Percentiles rank a stretch among this genome's conserved stretches.
Evolutionary conservation across 1,140 invertebrate genomes (phyloP).

Genomic region (Dryas iulia): DNA sequence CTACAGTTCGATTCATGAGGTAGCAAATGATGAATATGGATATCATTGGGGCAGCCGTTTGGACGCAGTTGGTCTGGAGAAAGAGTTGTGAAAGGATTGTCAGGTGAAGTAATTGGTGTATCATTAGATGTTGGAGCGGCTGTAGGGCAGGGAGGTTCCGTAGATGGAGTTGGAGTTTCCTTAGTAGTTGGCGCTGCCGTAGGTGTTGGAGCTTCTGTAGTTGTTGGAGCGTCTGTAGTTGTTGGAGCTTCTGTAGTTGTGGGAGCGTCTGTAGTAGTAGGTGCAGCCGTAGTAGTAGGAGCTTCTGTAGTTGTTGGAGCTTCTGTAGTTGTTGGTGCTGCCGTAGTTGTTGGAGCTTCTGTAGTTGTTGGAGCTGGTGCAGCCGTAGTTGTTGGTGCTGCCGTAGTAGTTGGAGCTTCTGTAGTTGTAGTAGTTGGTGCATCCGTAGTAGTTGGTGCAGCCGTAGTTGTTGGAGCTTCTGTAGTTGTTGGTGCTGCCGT

Average conservation of each 20-base stretch:
- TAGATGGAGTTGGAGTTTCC: neutral
- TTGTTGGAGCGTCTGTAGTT: neutral
- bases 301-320: neutral
- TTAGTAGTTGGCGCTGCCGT: neutral
- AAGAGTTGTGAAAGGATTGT: neutral
- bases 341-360: constrained; percentile 5
- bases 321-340: neutral
- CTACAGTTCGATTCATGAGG: constrained; percentile 51
- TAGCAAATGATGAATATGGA: constrained; percentile 34
- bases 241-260: neutral
- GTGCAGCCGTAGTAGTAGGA: neutral
- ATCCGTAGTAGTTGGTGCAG: neutral
- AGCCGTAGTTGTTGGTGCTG: neutral
- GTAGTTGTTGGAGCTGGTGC: constrained; percentile 24
- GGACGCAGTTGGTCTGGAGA: constrained; percentile 6
- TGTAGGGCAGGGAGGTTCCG: neutral
- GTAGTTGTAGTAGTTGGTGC: neutral
- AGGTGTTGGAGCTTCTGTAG: neutral
- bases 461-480: neutral
- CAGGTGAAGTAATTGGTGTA: neutral
- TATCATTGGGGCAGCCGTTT: constrained; percentile 51
- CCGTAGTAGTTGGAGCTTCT: neutral
- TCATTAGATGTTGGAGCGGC: neutral
- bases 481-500: neutral
- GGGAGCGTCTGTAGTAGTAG: neutral